Evolutionary conservation across 2,797 vertebrate genomes (phyloP).

Genomic region (Erethizon dorsatum): DNA sequence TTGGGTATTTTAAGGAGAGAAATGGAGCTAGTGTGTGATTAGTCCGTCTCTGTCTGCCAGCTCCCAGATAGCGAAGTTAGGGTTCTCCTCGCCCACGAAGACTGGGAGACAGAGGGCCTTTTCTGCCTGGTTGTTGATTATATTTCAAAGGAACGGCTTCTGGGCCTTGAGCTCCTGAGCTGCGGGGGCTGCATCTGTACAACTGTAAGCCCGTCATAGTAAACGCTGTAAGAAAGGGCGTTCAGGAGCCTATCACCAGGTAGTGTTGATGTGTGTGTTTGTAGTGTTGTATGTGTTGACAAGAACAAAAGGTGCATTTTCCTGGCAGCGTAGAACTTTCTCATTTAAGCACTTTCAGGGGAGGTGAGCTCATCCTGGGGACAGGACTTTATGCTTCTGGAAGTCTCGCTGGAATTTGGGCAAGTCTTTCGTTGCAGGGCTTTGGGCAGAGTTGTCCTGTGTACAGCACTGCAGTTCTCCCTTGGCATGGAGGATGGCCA

Average conservation of each 20-base stretch:
- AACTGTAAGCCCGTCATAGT: neutral
- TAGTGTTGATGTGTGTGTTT: neutral
- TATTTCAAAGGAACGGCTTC: neutral
- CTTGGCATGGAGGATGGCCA: neutral
- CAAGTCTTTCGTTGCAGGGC: neutral
- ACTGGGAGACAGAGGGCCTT: neutral
- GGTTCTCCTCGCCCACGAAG: neutral
- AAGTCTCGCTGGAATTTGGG: neutral
- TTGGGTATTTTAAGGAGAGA: neutral
- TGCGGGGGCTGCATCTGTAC: neutral
- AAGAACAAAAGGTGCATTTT: neutral
- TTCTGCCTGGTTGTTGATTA: neutral
- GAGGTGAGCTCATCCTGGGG: neutral
- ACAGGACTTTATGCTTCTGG: neutral
- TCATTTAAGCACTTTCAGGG: neutral
- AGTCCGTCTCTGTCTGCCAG: neutral
- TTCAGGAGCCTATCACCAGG: neutral
- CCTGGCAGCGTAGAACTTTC: neutral
- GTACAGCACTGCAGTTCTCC: neutral
- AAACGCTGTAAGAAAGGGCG: neutral
- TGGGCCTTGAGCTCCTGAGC: neutral
- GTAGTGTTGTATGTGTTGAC: neutral
- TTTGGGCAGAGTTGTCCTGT: neutral
- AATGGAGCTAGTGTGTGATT: too few relatives aligned
- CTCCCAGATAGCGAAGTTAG: neutral